phyloP scores from a whole-genome alignment of 2,113 vertebrate genomes.

The Crotophaga sulcirostris region DNA sequence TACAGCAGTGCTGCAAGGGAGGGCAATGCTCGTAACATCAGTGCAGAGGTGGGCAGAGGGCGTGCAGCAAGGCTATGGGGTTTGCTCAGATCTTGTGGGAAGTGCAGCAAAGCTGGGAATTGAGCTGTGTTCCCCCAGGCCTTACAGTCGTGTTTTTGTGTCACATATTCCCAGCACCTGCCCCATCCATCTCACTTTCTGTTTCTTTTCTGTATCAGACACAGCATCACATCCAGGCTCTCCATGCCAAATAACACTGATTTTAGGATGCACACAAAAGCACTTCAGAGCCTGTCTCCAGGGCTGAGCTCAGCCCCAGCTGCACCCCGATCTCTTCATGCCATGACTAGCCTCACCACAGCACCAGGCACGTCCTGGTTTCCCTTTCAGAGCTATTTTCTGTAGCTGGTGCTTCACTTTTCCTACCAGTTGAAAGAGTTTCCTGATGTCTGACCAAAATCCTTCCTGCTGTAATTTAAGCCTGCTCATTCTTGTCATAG shows the following conservation, averaged over 20 bases:
- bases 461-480: not conserved
- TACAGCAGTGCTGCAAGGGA: not conserved
- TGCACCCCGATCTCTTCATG: not conserved
- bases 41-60: not conserved
- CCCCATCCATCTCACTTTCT: not conserved
- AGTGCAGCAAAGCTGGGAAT: not conserved
- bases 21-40: not conserved
- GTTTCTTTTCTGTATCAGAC: not conserved
- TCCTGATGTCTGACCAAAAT: not conserved
- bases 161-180: not conserved
- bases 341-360: not conserved
- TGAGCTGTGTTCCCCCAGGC: not conserved
- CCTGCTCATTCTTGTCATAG: not conserved
- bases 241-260: not conserved
- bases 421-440: not conserved
- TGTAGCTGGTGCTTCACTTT: not conserved
- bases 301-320: not conserved
- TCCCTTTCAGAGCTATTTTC: not conserved
- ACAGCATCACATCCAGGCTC: not conserved
- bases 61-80: not conserved
- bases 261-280: not conserved
- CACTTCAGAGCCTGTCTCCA: not conserved
- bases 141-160: not conserved
- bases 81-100: not conserved
- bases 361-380: not conserved